Base-by-base conservation (phyloP, 2,113 vertebrate species). In the Tupaia tana region DNA sequence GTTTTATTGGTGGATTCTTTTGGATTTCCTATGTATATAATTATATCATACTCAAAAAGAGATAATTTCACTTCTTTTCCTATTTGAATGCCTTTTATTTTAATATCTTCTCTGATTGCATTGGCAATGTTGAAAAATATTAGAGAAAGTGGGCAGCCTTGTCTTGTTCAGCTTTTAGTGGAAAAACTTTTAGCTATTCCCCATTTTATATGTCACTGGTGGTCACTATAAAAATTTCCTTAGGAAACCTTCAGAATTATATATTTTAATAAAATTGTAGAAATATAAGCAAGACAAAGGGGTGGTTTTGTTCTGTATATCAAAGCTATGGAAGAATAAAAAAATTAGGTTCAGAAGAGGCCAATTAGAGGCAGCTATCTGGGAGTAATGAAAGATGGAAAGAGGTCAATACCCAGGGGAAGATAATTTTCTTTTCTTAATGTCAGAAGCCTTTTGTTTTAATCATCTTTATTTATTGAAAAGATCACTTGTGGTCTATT, bases 391-490 rank as follows among this genome's bases (percentile, higher is more conserved):
- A 52, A 58, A 89, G 20, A 16, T 25, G 20, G 15, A 31, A 67
- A 92, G 20, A 73, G 18, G 59, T 63, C 13, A 52, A 83, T 66
- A 77, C 19, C n/a, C 74, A 9, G 20, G 61, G 67, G 81, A 29
- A 73, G 15, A 43, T n/a, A 59, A 16, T 58, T 73, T 92, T 82
- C 69, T 85, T 92, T 86, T 74, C 81, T 18, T 58, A 91, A 74
- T 67, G 29, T 86, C 84, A 83, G 81, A 71, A 70, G 15, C 0
- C 59, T 94, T 92, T 78, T 43, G 84, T 94, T 92, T 90, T 69
- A 79, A 95, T 96, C n/a, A 19, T 66, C 43, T 75, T 79, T 71
- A 54, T 66, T 94, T 92, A 90, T 80, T 94, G 67, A 67, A 79
- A 95, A 89, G 34, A n/a, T 63, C 27, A 61, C 73, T 66, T 73